Evolutionary conservation across 2,113 vertebrate genomes (phyloP).

Genomic region (Hypanus sabinus): DNA sequence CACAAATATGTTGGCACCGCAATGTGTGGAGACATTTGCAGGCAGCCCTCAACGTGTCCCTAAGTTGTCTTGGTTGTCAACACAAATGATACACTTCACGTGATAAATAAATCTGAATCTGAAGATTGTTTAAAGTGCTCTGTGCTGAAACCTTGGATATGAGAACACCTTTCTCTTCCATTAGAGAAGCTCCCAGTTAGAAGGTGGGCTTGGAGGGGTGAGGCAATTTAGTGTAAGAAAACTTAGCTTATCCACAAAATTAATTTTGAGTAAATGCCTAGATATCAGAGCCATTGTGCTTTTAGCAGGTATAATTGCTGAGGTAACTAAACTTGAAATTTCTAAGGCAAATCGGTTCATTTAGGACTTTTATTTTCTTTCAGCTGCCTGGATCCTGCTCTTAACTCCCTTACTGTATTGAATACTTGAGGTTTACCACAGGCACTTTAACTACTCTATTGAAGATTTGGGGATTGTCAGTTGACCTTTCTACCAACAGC

Average conservation of each 20-base stretch:
- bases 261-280: background rate
- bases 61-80: no score
- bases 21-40: no score
- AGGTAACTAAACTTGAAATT: background rate
- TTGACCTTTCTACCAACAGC: background rate
- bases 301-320: background rate
- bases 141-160: background rate
- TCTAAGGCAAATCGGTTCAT: background rate
- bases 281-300: background rate
- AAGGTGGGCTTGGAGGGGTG: no score
- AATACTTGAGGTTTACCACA: background rate
- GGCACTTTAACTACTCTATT: background rate
- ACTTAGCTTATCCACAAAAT: background rate
- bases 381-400: background rate
- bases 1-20: no score
- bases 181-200: background rate
- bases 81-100: no score
- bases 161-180: background rate
- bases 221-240: background rate
- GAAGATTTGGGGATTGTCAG: background rate
- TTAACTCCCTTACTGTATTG: background rate
- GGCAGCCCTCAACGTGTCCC: no score
- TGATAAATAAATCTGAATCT: no score
- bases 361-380: background rate
- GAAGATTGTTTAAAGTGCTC: background rate